Percentiles rank a stretch among this genome's conserved stretches.
Conservation (phyloP, 2,797 vertebrate species). For the Sparus aurata region DNA sequence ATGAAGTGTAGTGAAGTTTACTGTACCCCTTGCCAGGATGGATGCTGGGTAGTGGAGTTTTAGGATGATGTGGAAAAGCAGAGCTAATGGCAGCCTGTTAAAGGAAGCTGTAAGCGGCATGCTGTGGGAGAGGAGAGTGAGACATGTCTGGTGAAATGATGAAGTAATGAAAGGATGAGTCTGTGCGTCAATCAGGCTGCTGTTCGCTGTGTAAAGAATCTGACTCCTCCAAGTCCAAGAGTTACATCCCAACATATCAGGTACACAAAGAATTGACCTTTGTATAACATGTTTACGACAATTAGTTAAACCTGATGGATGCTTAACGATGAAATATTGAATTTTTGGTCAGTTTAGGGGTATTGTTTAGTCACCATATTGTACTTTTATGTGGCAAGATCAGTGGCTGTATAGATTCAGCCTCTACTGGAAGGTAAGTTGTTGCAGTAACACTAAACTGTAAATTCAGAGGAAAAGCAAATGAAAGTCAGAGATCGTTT, state of each 20-base stretch:
- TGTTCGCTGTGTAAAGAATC: background rate
- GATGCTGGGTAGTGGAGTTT: constrained; percentile 72
- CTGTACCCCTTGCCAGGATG: constrained; percentile 84
- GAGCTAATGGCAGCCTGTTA: constrained; percentile 78
- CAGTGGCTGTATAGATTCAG: background rate
- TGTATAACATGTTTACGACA: background rate
- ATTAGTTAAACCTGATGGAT: background rate
- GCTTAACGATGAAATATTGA: background rate
- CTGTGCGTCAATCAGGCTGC: background rate
- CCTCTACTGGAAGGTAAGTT: background rate
- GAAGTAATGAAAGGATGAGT: constrained; percentile 53
- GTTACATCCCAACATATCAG: constrained; percentile 32
- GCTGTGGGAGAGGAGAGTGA: constrained; percentile 86
- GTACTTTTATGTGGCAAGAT: background rate
- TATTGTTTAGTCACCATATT: background rate
- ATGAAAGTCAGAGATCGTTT: background rate
- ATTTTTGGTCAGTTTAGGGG: background rate
- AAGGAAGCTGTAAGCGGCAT: constrained; percentile 84
- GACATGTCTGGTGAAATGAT: constrained; percentile 76
- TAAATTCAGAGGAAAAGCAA: background rate
- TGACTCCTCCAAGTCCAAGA: constrained; percentile 8
- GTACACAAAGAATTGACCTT: rapidly evolving
- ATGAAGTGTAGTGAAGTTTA: constrained; percentile 76
- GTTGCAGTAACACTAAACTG: background rate
- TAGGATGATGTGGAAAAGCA: constrained; percentile 80